Conservation (phyloP, 2,888 invertebrate species). For the Drosophila kuntzei region DNA sequence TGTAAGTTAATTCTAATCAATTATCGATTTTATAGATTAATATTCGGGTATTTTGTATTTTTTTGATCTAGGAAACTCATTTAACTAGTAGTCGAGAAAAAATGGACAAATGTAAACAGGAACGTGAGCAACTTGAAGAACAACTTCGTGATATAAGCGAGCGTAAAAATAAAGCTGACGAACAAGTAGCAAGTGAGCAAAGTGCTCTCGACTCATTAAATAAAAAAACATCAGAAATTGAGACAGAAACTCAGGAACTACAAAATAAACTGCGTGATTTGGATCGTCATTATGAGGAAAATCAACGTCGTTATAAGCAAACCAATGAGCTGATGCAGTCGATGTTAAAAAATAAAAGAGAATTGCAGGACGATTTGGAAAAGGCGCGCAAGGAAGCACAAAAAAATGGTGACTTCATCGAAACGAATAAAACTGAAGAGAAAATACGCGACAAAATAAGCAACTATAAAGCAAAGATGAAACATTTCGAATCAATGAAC, state of each 20-base stretch:
- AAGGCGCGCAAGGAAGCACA: conserved; percentile 48
- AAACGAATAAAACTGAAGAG: conserved; percentile 84
- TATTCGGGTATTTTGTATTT: not conserved
- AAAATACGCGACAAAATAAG: conserved; percentile 83
- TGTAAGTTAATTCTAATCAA: conserved; percentile 55
- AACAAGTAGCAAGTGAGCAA: conserved; percentile 44
- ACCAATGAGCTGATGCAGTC: conserved; percentile 44
- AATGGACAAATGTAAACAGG: conserved; percentile 81
- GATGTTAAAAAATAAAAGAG: conserved; percentile 27
- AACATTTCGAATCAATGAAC: conserved; percentile 72
- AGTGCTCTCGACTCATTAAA: conserved; percentile 83
- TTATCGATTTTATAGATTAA: not conserved
- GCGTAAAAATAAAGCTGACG: conserved; percentile 37
- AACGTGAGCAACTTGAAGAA: conserved; percentile 78
- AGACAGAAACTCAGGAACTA: conserved; percentile 54
- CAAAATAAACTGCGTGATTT: conserved; percentile 60
- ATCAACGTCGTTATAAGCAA: conserved; percentile 41
- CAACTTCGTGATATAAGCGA: conserved; percentile 81
- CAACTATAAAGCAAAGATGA: conserved; percentile 77
- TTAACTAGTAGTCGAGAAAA: conserved; percentile 46
- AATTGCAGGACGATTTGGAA: conserved; percentile 43
- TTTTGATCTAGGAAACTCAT: conserved; percentile 49
- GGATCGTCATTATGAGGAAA: conserved; percentile 56
- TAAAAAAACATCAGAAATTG: conserved; percentile 82
- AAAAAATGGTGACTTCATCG: conserved; percentile 81